Evolutionary conservation across 2,888 invertebrate species (phyloP), one percentile per base, ranked within the genome.

Genomic region (Agrochola litura): DNA sequence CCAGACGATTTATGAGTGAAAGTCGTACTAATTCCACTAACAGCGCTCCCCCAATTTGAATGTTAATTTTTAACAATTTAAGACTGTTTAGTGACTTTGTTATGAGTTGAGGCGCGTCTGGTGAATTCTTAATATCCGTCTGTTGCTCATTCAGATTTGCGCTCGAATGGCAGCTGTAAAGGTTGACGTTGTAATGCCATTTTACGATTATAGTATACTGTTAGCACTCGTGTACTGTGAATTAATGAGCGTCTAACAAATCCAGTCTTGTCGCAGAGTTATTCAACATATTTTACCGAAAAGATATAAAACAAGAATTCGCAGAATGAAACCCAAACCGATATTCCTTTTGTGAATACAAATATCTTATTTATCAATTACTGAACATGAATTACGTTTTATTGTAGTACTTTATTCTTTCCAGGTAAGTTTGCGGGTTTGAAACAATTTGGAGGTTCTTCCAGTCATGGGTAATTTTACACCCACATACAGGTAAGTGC

Each of bases 11-110:
- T 96, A 96, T 94, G 95, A 93, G 92, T 91, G 91, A 92, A 94
- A 95, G 93, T 94, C 94, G 90, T 92, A 95, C 95, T 96, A 96
- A 96, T 96, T 95, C 95, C 94, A 95, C 96, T 96, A 95, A 96
- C 95, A 94, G 94, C 94, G 89, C 94, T 93, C 93, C 94, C 93
- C 93, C 95, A 94, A 96, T 96, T 96, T 95, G 94, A 95, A 96
- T 96, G 95, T 94, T 95, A 96, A 96, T 96, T 95, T 96, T 96
- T 96, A 95, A 95, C 95, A 95, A 96, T 95, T 96, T 94, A 92
- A 93, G 93, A 93, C 92, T 93, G 93, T 94, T 94, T 94, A 94
- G 93, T 92, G 94, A 94, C 93, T 94, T 94, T 92, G 92, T 93
- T 93, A 93, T 92, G 93, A 94, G 93, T 91, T 90, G 90, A 90